Percentiles rank a stretch among this genome's conserved stretches.
Conservation (phyloP, 2,113 vertebrate species). For the Triplophysa siluroides region DNA sequence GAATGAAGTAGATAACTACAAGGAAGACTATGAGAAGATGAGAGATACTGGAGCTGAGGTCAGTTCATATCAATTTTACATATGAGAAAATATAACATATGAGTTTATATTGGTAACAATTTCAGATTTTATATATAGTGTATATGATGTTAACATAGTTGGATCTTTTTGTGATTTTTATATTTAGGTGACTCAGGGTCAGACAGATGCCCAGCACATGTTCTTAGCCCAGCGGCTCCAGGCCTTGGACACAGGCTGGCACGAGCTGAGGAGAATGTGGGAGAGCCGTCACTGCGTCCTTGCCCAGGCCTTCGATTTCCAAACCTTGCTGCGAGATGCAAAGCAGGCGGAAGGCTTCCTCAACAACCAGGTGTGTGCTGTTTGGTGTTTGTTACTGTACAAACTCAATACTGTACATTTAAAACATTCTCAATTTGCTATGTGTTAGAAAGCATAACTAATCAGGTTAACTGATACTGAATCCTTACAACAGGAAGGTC, state of each 20-base stretch:
- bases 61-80: conserved; percentile 12
- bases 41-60: conserved; percentile 85
- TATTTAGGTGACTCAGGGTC: conserved; percentile 75
- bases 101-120: no score
- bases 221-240: conserved; percentile 89
- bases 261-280: conserved; percentile 91
- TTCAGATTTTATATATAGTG: no score
- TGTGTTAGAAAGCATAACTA: no score
- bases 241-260: conserved; percentile 90
- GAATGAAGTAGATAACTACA: conserved; percentile 91
- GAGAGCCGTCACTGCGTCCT: conserved; percentile 88
- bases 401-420: background rate
- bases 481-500: no score
- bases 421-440: background rate
- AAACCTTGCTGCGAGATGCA: conserved; percentile 87
- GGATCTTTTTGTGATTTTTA: background rate
- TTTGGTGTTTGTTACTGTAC: background rate
- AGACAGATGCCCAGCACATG: conserved; percentile 87
- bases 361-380: conserved; percentile 84
- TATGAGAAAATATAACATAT: no score
- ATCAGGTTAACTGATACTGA: no score
- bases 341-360: conserved; percentile 91
- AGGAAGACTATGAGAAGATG: conserved; percentile 85
- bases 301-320: conserved; percentile 87
- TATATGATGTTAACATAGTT: background rate